Conservation (phyloP, 1,140 invertebrate species). For the Antheraea pernyi region DNA sequence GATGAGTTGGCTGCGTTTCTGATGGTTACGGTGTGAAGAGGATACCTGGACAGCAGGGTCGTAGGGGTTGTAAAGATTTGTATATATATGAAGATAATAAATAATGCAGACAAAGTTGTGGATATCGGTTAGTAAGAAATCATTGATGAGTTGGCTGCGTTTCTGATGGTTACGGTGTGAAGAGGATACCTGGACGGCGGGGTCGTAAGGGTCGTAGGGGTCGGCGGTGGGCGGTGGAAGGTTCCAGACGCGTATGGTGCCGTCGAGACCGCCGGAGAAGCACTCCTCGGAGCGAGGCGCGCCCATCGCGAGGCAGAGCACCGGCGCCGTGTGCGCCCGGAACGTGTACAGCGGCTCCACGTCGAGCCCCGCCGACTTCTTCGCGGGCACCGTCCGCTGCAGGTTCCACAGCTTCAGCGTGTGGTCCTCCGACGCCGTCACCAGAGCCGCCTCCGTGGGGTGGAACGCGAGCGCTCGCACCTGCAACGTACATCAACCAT, state of each 20-base stretch:
- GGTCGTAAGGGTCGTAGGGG: constrained; percentile 98
- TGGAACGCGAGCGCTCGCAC: constrained; percentile 98
- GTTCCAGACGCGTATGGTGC: constrained; percentile 97
- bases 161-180: too few relatives aligned
- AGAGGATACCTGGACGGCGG: constrained; percentile 88
- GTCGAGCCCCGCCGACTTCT: constrained; percentile 97
- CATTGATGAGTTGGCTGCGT: too few relatives aligned
- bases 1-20: too few relatives aligned
- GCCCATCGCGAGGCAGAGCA: constrained; percentile 96
- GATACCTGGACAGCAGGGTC: constrained; percentile 93
- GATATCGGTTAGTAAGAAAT: too few relatives aligned
- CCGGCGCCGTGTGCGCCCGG: constrained; percentile 94
- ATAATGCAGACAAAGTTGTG: too few relatives aligned
- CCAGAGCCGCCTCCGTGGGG: constrained; percentile 96
- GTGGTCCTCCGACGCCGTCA: constrained; percentile 99
- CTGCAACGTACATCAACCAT: constrained; percentile 55
- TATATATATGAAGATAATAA: too few relatives aligned
- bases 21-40: too few relatives aligned
- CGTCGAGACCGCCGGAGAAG: constrained; percentile 96
- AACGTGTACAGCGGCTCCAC: constrained; percentile 99
- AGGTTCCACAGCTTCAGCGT: constrained; percentile 99
- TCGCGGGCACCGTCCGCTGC: constrained; percentile 97
- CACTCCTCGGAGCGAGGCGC: constrained; percentile 95
- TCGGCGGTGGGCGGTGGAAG: constrained; percentile 97
- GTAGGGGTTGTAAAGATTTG: constrained; percentile 91